A percentile compares a stretch with the other conserved stretches of the same genome.
These are phyloP conservation scores for Sepiola atlantica DNA, from an alignment of 2,888 invertebrate species.

Conservation along the genomic window DNA sequence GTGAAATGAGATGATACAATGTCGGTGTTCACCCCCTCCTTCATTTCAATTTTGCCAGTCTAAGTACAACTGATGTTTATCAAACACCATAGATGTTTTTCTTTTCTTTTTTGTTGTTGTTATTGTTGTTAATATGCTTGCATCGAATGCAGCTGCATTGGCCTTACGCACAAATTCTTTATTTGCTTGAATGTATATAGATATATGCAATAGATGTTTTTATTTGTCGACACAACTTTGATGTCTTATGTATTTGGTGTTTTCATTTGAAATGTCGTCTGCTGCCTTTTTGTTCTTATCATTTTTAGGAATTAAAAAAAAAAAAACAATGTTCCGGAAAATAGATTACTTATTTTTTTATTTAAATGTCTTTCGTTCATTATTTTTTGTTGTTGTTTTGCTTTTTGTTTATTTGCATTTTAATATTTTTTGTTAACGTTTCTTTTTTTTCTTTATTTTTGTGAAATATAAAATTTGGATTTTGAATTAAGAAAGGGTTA, in stretches of 20 bases:
- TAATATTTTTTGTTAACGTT: background rate
- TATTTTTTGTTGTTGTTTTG: background rate
- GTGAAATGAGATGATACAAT: no score
- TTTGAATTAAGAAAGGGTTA: background rate
- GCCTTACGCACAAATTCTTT: background rate
- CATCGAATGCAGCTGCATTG: background rate
- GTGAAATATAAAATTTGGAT: background rate
- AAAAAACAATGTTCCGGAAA: no score
- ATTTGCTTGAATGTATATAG: background rate
- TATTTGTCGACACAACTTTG: background rate
- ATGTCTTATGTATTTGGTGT: background rate
- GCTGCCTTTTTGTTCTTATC: background rate
- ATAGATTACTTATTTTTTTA: background rate
- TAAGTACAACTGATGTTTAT: background rate
- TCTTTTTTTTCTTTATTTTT: background rate
- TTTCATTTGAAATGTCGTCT: background rate
- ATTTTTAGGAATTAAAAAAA: background rate
- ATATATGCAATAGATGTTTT: background rate
- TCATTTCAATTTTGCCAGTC: conserved; percentile 7
- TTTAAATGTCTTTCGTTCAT: background rate
- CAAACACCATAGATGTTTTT: background rate
- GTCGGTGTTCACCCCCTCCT: background rate
- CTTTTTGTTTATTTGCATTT: background rate
- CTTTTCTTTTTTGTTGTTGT: no score
- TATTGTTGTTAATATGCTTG: background rate